Evolutionary conservation across 2,797 vertebrate genomes (phyloP), one percentile per base, ranked within the genome.

Genomic region (Urosaurus nigricauda): DNA sequence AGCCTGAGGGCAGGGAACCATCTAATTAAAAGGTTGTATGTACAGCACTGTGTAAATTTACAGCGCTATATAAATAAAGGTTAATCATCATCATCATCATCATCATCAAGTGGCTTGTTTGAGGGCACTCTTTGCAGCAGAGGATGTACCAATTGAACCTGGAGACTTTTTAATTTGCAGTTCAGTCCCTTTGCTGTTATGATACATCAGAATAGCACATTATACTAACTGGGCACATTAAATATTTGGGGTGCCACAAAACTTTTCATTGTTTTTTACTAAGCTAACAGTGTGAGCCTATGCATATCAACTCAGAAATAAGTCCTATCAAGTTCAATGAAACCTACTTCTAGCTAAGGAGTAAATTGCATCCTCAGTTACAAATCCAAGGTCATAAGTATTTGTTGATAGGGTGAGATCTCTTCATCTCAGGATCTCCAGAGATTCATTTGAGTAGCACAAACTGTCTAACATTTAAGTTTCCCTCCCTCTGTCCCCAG

Each of bases 361-460:
- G 11, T 51, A 71, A n/a, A 32, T 16, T 24, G 24, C 47, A 87
- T 2, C 8, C n/a, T 68, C 68, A 75, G 35, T 70, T 53, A 29
- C 6, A 4, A 71, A 43, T 84, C 29, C 63, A 84, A 84, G 63
- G 75, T 84, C 75, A 71, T 14, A 71, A 26, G 58, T 35, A 19
- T 60, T 84, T 79, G 63, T 58, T 71, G 82, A 56, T 58, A 51
- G 26, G 12, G 37, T 29, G 35, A 81, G 40, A 86, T 51, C 65
- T 68, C 74, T 75, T 82, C 53, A 47, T 86, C 79, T 71, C 40
- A 51, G 12, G 24, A 80, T 73, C 83, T 80, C 83, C 53, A 68
- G 78, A 77, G 88, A 75, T 53, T 82, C 70, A 68, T 68, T 85
- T 79, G 85, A 81, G 79, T 70, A 82, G 40, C 16, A 47, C 40